These are phyloP conservation scores for Apotomis capreana DNA, from an alignment of 2,888 invertebrate genomes.

Conservation along the genomic window DNA sequence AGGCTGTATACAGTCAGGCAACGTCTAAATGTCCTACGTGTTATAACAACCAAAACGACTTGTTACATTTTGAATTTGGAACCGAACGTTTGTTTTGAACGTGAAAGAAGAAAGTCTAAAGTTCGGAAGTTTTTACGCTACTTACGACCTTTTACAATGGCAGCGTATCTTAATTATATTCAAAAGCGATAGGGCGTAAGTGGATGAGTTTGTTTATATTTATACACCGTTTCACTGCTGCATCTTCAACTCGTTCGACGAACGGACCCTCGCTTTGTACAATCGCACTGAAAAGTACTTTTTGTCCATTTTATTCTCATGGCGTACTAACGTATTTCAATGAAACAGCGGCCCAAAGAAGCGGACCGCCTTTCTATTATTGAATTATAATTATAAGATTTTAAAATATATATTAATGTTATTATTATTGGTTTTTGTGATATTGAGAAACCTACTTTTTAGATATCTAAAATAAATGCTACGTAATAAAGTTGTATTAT, in stretches of 20 bases:
- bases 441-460: too few relatives aligned
- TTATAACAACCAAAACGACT: conserved; percentile 55
- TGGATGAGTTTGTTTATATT: conserved; percentile 52
- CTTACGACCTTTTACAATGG: conserved; percentile 56
- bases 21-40: conserved; percentile 69
- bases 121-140: conserved; percentile 52
- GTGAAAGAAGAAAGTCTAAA: conserved; percentile 58
- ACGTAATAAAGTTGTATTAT: too few relatives aligned
- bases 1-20: conserved; percentile 64
- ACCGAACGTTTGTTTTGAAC: conserved; percentile 54
- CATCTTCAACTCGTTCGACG: conserved; percentile 69
- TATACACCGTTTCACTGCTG: conserved; percentile 64
- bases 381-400: neutral
- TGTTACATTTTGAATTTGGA: conserved; percentile 65
- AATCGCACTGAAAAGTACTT: conserved; percentile 71
- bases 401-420: too few relatives aligned
- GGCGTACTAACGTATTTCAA: conserved; percentile 33
- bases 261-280: conserved; percentile 76
- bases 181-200: conserved; percentile 55
- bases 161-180: conserved; percentile 56
- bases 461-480: too few relatives aligned
- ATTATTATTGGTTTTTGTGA: too few relatives aligned
- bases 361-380: conserved; percentile 9
- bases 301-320: conserved; percentile 47
- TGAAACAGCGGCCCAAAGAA: conserved; percentile 7